Percentiles rank a stretch among this genome's conserved stretches.
Evolutionary conservation across 2,113 vertebrate genomes (phyloP).

Genomic region (Salvelinus namaycush): DNA sequence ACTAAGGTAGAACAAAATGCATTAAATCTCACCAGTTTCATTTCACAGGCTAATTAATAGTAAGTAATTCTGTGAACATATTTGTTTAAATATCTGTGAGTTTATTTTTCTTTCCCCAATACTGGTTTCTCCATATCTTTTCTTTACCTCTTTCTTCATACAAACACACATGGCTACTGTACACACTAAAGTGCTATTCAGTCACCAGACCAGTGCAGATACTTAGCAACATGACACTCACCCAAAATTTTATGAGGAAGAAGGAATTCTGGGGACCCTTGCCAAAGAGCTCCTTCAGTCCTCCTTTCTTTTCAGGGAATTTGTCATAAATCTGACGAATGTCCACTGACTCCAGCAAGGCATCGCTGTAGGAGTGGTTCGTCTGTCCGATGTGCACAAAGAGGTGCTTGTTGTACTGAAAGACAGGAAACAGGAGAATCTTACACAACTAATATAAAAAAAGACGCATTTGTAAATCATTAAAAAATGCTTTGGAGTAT

Average conservation of each 20-base stretch:
- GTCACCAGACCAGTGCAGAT: background rate
- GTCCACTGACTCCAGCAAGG: slow-evolving; percentile 95
- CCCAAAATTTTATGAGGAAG: slow-evolving; percentile 99
- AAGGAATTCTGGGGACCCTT: slow-evolving; percentile 98
- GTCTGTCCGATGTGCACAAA: slow-evolving; percentile 98
- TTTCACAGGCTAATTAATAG: background rate
- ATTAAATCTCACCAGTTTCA: background rate
- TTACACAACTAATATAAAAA: background rate
- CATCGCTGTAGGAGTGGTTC: slow-evolving; percentile 96
- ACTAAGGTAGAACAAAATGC: background rate
- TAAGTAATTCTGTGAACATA: background rate
- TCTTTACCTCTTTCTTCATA: background rate
- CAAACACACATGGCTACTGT: background rate
- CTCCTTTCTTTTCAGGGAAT: slow-evolving; percentile 98
- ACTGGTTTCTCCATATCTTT: background rate
- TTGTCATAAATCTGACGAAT: slow-evolving; percentile 99
- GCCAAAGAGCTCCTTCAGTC: slow-evolving; percentile 94
- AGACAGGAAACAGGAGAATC: slow-evolving; percentile 14
- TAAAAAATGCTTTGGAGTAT: background rate
- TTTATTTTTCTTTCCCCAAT: background rate
- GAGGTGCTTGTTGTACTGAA: slow-evolving; percentile 99
- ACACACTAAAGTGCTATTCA: background rate
- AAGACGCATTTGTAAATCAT: no score
- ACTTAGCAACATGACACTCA: slow-evolving; percentile 73
- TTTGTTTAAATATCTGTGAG: background rate